A percentile compares a stretch with the other conserved stretches of the same genome.
Conservation (phyloP, 2,888 invertebrate species). For the Melanostoma mellinum region DNA sequence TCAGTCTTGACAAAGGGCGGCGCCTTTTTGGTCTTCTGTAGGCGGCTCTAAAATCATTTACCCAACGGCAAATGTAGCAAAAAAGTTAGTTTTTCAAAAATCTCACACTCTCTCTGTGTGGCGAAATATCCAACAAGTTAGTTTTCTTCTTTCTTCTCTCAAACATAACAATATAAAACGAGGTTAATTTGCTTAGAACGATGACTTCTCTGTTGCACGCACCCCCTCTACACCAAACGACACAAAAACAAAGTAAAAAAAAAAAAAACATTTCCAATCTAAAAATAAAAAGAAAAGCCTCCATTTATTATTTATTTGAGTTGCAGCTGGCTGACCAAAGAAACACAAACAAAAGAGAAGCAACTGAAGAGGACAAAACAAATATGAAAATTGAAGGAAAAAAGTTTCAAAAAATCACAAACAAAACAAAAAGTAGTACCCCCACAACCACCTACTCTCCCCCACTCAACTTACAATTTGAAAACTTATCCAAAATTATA, state of each 20-base stretch:
- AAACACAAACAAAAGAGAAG: slow-evolving; percentile 11
- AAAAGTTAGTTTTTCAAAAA: no score
- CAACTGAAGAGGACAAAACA: slow-evolving; percentile 8
- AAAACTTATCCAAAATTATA: slow-evolving; percentile 43
- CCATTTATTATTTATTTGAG: slow-evolving; percentile 23
- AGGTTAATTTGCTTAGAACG: slow-evolving; percentile 27
- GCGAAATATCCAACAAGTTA: slow-evolving; percentile 14
- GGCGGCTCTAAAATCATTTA: no score
- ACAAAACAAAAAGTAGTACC: slow-evolving; percentile 33
- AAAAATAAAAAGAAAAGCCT: slow-evolving; percentile 3
- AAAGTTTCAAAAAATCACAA: neutral
- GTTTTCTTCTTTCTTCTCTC: slow-evolving; percentile 1
- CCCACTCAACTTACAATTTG: slow-evolving; percentile 48
- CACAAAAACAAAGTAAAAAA: slow-evolving; percentile 9
- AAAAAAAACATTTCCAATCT: slow-evolving; percentile 3
- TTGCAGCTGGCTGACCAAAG: slow-evolving; percentile 17
- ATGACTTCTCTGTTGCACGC: slow-evolving; percentile 10
- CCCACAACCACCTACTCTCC: neutral
- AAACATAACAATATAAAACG: slow-evolving; percentile 1
- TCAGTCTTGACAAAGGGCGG: no score
- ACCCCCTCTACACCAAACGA: neutral
- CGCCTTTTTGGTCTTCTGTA: no score
- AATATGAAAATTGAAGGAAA: slow-evolving; percentile 3
- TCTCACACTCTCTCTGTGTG: no score
- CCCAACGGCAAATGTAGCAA: no score